phyloP scores from a whole-genome alignment of 2,888 invertebrate species.

The Crematogaster levior region DNA sequence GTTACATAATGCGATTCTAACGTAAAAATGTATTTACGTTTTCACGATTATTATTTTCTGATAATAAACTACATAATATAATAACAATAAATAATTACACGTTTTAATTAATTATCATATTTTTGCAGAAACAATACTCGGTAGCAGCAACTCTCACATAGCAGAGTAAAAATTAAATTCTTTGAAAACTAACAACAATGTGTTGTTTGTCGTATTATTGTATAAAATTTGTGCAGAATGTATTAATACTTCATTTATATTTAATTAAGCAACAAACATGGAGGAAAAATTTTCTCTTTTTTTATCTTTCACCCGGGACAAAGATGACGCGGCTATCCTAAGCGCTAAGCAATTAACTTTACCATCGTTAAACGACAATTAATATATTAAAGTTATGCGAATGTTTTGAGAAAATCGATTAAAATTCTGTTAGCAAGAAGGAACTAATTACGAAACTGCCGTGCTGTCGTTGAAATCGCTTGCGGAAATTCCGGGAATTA shows the following conservation, averaged over 20 bases:
- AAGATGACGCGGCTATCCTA: constrained; percentile 1
- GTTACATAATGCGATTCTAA: neutral
- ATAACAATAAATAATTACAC: too few relatives aligned
- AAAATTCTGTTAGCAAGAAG: constrained; percentile 62
- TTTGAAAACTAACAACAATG: neutral
- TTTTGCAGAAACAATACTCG: neutral
- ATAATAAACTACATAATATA: neutral
- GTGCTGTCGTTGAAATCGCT: constrained; percentile 29
- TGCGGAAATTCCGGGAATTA: constrained; percentile 47
- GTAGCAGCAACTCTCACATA: neutral
- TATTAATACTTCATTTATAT: neutral
- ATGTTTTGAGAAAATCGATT: constrained; percentile 60
- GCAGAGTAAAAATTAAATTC: neutral
- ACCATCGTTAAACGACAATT: constrained; percentile 24
- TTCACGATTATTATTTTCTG: neutral
- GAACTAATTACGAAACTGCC: constrained; percentile 62
- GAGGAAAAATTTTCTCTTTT: constrained; percentile 7
- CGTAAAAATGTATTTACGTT: neutral
- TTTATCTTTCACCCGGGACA: neutral
- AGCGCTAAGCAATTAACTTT: constrained; percentile 8
- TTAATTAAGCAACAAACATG: neutral
- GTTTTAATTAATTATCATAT: neutral
- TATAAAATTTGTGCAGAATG: neutral
- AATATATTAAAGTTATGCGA: constrained; percentile 36
- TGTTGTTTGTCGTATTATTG: neutral